Base-by-base conservation (phyloP, 2,797 vertebrate genomes). In the Schizopygopsis malacanthus region DNA sequence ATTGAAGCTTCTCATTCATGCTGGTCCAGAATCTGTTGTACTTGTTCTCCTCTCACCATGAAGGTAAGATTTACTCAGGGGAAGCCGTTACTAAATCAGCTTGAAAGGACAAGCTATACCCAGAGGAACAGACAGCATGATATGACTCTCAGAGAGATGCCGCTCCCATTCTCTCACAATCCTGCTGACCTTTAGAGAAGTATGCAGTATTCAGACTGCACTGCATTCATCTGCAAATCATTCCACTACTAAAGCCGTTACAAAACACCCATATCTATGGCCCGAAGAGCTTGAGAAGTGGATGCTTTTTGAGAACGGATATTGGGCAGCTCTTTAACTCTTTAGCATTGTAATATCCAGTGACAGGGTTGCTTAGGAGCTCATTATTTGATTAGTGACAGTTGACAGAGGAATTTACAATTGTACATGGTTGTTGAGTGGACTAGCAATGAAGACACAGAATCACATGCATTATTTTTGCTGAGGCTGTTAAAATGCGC, bases 151-250 rank as follows among this genome's bases (percentile, higher is more conserved):
- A 70, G 63, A 43, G 59, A 77, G 82, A 69, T 11, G 6, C 1
- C 10, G 37, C 61, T 78, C 61, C 73, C 50, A 77, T 84, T 84
- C 73, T 69, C 47, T 86, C 63, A 77, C 61, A 78, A 84, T 84
- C 47, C 73, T 52, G 61, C 61, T 45, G 72, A 89, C 86, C 86
- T 89, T 84, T 75, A 77, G 71, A 76, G 79, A 84, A 59, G 47
- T 84, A 39, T 50, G 54, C 71, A 61, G 72, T 77, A 69, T 86
- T 85, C 28, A 37, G 56, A 73, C 86, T 37, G 18, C 45, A 59
- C 28, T 82, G 59, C 39, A 25, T 86, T 85, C 54, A 81, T 75
- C 63, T 79, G 25, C 70, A 84, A 69, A 73, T 87, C 56, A 82
- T 54, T 59, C 56, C 28, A 56, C 22, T 25, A 15, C 39, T 73